A percentile compares a stretch with the other conserved stretches of the same genome.
Evolutionary conservation across 1,140 invertebrate species (phyloP).

Genomic region (Lerema accius): DNA sequence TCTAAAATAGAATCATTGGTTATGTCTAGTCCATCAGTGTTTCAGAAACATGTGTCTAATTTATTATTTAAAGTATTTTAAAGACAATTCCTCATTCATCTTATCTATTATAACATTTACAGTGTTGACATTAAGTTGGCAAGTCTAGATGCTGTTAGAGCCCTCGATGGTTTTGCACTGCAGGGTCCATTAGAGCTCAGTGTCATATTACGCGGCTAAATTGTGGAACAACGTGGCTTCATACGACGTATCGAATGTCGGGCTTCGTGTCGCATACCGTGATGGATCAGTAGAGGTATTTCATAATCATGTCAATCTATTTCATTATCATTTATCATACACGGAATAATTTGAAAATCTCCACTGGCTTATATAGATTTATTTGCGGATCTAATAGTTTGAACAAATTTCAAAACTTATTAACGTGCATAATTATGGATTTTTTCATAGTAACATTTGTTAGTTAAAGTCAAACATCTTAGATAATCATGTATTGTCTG

Average conservation of each 20-base stretch:
- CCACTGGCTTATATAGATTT: no score
- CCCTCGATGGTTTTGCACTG: constrained; percentile 20
- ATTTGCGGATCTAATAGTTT: no score
- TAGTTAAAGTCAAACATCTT: neutral
- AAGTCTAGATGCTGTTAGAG: constrained; percentile 7
- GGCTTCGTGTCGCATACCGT: constrained; percentile 32
- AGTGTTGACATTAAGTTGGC: neutral
- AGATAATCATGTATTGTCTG: neutral
- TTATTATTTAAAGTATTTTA: no score
- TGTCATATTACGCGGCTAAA: constrained; percentile 73
- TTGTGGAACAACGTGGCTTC: constrained; percentile 74
- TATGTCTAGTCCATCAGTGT: no score
- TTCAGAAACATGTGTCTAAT: no score
- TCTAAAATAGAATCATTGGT: no score
- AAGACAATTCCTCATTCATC: neutral
- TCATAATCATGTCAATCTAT: constrained; percentile 1
- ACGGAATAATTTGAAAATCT: neutral
- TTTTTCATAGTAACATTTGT: neutral
- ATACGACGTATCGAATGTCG: constrained; percentile 61
- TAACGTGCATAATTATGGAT: neutral
- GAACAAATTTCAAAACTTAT: no score
- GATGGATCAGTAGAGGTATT: constrained; percentile 51
- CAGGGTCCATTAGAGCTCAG: constrained; percentile 63
- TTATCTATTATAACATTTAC: neutral
- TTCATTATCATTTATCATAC: neutral